phyloP scores from a whole-genome alignment of 2,797 vertebrate species.

The Lagocephalus sceleratus region DNA sequence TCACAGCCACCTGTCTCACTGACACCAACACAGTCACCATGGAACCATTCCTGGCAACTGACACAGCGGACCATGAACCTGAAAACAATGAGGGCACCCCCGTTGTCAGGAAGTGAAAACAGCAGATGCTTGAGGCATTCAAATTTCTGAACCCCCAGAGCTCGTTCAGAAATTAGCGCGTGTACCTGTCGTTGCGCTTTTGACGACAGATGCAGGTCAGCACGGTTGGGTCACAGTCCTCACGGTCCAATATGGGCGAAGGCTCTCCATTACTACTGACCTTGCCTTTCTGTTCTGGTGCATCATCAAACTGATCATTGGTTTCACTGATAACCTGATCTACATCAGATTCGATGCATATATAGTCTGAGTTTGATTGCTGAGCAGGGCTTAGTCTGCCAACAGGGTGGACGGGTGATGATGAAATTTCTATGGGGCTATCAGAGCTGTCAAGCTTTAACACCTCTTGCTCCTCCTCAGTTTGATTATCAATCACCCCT shows the following conservation, averaged over 20 bases:
- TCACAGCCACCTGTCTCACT: slow-evolving; percentile 78
- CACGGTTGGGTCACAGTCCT: slow-evolving; percentile 79
- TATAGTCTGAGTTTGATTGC: slow-evolving; percentile 40
- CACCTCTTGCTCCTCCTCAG: slow-evolving; percentile 52
- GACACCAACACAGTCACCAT: slow-evolving; percentile 89
- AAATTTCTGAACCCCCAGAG: slow-evolving; percentile 24
- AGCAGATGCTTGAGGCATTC: slow-evolving; percentile 28
- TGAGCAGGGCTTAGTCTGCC: slow-evolving; percentile 28
- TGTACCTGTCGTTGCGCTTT: slow-evolving; percentile 87
- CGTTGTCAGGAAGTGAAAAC: slow-evolving; percentile 42
- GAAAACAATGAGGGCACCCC: slow-evolving; percentile 18
- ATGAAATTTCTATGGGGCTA: slow-evolving; percentile 5
- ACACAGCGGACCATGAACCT: slow-evolving; percentile 97
- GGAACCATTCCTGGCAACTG: slow-evolving; percentile 91
- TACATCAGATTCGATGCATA: slow-evolving; percentile 45
- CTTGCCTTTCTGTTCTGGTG: slow-evolving; percentile 42
- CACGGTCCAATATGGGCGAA: slow-evolving; percentile 68
- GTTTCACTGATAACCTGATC: slow-evolving; percentile 32
- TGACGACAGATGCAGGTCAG: slow-evolving; percentile 89
- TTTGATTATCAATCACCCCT: slow-evolving; percentile 37
- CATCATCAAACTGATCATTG: slow-evolving; percentile 58
- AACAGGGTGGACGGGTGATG: slow-evolving; percentile 22
- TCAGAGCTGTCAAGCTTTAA: slow-evolving; percentile 50
- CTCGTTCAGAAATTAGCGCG: slow-evolving; percentile 22
- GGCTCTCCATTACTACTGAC: slow-evolving; percentile 25